Base-by-base conservation (phyloP, 2,797 vertebrate species). In the Crenuchus spilurus region DNA sequence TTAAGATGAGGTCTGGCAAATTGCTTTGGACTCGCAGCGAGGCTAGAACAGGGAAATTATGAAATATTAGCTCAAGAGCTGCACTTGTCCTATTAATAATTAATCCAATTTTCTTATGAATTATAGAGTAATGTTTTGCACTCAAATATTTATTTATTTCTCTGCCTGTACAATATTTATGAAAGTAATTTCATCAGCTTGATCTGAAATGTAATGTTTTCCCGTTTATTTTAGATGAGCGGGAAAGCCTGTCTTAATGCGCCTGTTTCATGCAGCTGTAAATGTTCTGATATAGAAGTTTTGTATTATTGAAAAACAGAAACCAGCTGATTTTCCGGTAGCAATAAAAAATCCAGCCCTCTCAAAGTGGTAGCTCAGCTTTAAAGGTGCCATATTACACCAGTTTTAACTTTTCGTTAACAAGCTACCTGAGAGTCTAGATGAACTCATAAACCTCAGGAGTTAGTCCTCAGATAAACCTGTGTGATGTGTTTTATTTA, bases 111-210 rank as follows among this genome's bases (percentile, higher is more conserved):
- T 77, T 62, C 62, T 65, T 54, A 77, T 75, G 31, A 80, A 77
- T 75, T 70, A 75, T 77, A 75, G 44, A 79, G 55, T 26, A 49
- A 80, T 80, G 58, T 67, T 75, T 77, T 75, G 52, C 28, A 54
- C 24, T 69, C 52, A 83, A 80, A 71, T 82, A 74, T 79, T 61
- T 70, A 76, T 76, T 70, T 66, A 37, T 71, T 78, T 68, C 44
- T 42, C 42, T 11, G 39, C 16, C 70, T 22, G 18, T 65, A 57
- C 58, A 78, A 76, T 74, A 82, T 78, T 74, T 71, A 80, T 76
- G 37, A 20, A 55, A 55, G 52, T 58, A 58, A 58, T 58, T 44
- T 44, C 61, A 64, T 22, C 61, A 46, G 9, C 42, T 57, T 61
- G 22, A 37, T 71, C 60, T 16, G 26, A 60, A 33, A 79, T 60